These are phyloP conservation scores for Eilema caniola DNA, from an alignment of 2,888 invertebrate genomes.

Conservation along the genomic window DNA sequence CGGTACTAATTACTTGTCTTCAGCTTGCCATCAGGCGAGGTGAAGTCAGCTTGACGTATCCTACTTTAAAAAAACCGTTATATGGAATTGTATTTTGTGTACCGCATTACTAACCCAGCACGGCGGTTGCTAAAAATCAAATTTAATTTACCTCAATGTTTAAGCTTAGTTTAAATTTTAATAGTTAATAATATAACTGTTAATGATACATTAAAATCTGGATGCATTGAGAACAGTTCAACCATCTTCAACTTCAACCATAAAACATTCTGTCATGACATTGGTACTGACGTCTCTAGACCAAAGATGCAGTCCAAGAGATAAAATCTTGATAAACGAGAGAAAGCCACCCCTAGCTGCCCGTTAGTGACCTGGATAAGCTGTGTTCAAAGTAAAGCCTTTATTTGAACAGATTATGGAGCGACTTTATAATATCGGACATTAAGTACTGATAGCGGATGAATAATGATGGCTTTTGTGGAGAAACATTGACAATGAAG, in stretches of 20 bases:
- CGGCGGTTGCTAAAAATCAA: not conserved
- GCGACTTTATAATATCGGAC: constrained; percentile 29
- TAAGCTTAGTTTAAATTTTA: not conserved
- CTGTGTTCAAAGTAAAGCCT: constrained; percentile 40
- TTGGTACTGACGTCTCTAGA: not conserved
- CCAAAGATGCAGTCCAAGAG: constrained; percentile 2
- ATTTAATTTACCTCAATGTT: not conserved
- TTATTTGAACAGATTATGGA: constrained; percentile 50
- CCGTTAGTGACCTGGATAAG: constrained; percentile 54
- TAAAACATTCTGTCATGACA: not conserved
- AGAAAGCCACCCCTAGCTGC: constrained; percentile 53
- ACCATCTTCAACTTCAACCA: too few species aligned
- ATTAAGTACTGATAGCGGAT: not conserved
- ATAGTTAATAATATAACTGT: not conserved
- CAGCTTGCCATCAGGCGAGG: too few species aligned
- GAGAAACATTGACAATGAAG: constrained; percentile 7
- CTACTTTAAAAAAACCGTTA: too few species aligned
- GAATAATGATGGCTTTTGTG: constrained; percentile 13
- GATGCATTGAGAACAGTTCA: too few species aligned
- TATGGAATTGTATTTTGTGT: too few species aligned
- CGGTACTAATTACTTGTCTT: too few species aligned
- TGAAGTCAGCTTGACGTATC: too few species aligned
- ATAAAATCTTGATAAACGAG: constrained; percentile 25
- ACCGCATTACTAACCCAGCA: too few species aligned
- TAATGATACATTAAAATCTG: not conserved